These are phyloP conservation scores for Todiramphus chloris DNA, from an alignment of 2,113 vertebrate species.

Conservation along the genomic window DNA sequence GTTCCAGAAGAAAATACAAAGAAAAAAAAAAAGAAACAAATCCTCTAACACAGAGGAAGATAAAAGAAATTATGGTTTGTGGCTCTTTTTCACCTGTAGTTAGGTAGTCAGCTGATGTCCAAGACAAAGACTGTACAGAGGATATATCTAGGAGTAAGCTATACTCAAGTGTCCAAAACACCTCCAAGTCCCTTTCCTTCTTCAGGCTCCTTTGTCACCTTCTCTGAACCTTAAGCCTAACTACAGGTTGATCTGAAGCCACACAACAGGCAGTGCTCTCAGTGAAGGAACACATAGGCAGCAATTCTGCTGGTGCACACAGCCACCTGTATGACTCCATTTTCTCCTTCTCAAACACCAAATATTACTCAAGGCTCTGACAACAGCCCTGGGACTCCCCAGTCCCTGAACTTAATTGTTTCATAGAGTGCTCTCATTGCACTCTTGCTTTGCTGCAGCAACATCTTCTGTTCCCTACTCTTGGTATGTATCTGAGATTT, in stretches of 20 bases:
- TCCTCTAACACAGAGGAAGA: neutral
- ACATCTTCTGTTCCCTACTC: neutral
- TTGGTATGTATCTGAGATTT: neutral
- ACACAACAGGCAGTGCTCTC: neutral
- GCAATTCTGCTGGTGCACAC: neutral
- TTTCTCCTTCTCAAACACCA: neutral
- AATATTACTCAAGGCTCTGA: neutral
- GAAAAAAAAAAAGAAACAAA: neutral
- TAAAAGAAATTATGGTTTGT: neutral
- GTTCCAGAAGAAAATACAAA: neutral
- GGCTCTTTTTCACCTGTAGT: neutral
- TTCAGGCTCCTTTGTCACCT: neutral
- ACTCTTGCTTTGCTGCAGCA: neutral
- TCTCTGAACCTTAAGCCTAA: neutral
- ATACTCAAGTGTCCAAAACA: neutral
- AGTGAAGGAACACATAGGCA: neutral
- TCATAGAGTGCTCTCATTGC: neutral
- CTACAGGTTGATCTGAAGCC: neutral
- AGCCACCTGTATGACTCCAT: neutral
- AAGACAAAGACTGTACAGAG: neutral
- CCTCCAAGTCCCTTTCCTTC: neutral
- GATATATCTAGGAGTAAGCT: neutral
- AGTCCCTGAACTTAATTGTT: neutral
- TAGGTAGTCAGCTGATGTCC: neutral
- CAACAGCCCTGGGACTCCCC: neutral